phyloP scores from a whole-genome alignment of 2,888 invertebrate species.

The Metacarcinus magister region DNA sequence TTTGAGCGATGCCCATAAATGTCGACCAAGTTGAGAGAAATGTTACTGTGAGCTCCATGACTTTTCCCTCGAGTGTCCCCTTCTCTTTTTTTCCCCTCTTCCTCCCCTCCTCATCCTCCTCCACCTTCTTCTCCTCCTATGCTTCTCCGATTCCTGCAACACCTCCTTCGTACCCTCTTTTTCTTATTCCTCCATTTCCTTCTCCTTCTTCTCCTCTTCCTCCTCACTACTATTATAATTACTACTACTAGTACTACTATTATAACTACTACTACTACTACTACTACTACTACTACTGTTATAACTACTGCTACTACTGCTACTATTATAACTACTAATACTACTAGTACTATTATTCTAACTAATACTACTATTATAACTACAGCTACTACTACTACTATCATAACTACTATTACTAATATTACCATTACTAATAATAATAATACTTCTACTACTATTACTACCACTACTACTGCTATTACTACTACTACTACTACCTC shows the following conservation, averaged over 20 bases:
- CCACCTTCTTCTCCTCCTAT: not conserved
- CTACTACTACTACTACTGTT: not conserved
- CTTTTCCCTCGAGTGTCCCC: constrained; percentile 56
- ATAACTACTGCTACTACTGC: not conserved
- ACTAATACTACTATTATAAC: not conserved
- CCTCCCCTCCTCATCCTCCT: not conserved
- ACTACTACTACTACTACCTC: not conserved
- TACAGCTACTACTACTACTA: not conserved
- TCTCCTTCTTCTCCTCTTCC: not conserved
- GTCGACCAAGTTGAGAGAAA: constrained; percentile 72
- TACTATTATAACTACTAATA: not conserved
- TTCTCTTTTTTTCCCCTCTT: not conserved
- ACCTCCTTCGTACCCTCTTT: not conserved
- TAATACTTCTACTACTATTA: not conserved
- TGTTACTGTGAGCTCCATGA: constrained; percentile 63
- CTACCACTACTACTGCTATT: not conserved
- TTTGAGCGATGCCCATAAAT: constrained; percentile 69
- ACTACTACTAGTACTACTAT: not conserved
- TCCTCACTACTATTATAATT: not conserved
- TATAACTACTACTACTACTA: too few species aligned
- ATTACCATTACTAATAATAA: too few species aligned
- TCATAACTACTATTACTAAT: too few species aligned
- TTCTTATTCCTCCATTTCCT: not conserved
- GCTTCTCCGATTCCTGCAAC: not conserved
- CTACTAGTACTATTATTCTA: too few species aligned